These are phyloP conservation scores for Acromyrmex charruanus DNA, from an alignment of 1,140 invertebrate species.

Conservation along the genomic window DNA sequence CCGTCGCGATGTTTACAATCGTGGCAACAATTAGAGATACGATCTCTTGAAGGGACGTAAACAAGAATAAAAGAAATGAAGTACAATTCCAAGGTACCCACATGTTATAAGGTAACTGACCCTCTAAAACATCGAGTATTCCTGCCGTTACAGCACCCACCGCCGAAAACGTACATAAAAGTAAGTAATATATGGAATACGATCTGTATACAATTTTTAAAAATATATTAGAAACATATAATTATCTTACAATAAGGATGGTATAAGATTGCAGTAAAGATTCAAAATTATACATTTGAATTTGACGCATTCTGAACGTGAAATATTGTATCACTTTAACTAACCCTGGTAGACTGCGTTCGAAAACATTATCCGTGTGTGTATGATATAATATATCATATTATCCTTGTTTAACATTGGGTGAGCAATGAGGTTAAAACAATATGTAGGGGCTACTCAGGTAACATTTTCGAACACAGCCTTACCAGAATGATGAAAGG, in stretches of 20 bases:
- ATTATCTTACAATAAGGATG: neutral
- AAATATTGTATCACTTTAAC: neutral
- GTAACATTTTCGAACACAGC: no score
- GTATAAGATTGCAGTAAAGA: neutral
- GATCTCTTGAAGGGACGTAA: conserved; percentile 23
- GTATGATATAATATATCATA: no score
- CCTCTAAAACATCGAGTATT: neutral
- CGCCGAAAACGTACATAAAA: neutral
- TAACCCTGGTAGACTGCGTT: neutral
- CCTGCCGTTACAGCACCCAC: neutral
- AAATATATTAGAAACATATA: conserved; percentile 27
- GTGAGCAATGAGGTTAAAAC: no score
- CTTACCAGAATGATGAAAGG: neutral
- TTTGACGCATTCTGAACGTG: neutral
- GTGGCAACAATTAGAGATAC: neutral
- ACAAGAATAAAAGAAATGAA: neutral
- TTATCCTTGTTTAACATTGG: no score
- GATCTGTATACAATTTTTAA: conserved; percentile 38
- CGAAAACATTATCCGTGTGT: no score
- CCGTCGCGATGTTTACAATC: conserved; percentile 32
- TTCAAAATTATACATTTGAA: neutral
- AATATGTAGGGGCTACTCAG: no score
- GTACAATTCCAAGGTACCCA: conserved; percentile 45
- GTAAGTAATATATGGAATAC: conserved; percentile 21
- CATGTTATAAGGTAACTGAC: conserved; percentile 10